phyloP scores from a whole-genome alignment of 2,113 vertebrate species.

The Aptenodytes forsteri region DNA sequence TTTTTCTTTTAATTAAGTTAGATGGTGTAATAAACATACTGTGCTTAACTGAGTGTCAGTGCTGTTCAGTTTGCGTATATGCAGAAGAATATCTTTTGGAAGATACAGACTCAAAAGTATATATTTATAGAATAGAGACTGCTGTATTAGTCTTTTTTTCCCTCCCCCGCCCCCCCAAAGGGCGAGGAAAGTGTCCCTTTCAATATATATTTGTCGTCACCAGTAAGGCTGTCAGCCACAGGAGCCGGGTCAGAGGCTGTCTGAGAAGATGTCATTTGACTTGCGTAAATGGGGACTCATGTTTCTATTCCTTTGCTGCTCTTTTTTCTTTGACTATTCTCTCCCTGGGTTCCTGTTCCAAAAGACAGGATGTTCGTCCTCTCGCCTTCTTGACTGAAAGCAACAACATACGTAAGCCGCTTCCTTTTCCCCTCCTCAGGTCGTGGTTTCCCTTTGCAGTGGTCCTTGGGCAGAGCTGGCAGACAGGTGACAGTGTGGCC shows the following conservation, averaged over 20 bases:
- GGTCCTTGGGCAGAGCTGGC: background rate
- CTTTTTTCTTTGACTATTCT: background rate
- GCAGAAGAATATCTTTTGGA: background rate
- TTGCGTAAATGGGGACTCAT: background rate
- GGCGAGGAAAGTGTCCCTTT: background rate
- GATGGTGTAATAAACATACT: background rate
- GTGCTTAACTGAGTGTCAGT: background rate
- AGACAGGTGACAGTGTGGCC: background rate
- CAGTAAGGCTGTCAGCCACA: background rate
- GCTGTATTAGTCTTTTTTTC: background rate
- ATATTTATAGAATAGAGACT: background rate
- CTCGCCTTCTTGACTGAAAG: background rate
- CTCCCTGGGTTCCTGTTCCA: constrained; percentile 16
- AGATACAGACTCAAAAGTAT: background rate
- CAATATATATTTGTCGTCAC: background rate
- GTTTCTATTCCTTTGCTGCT: background rate
- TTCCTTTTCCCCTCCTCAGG: constrained; percentile 14
- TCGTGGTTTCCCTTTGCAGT: background rate
- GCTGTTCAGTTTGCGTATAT: background rate
- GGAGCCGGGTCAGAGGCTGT: background rate
- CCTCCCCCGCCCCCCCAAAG: background rate
- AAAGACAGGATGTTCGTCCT: constrained; percentile 31
- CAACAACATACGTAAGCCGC: background rate
- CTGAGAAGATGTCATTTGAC: background rate
- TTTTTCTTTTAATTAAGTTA: background rate